Base-by-base conservation (phyloP, 2,113 vertebrate species). In the Silurus meridionalis region DNA sequence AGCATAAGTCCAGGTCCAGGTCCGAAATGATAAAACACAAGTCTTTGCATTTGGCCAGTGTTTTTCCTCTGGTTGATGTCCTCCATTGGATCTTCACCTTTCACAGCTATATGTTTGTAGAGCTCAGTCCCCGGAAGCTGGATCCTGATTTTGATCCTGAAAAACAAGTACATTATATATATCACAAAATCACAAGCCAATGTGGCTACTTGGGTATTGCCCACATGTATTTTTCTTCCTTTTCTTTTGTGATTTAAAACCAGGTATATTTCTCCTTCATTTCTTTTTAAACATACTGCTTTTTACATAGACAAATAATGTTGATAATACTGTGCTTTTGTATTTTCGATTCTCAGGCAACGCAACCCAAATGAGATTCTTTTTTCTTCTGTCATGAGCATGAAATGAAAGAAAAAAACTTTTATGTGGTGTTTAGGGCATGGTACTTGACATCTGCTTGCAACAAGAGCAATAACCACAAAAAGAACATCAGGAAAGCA, bases 11-110 rank as follows among this genome's bases (percentile, higher is more conserved):
- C 78, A 61, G 64, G 64, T 72, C 85, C 79, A 72, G 64, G 64
- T 72, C 79, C 79, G 61, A 21, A 8, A 3, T 37, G 17, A 85
- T 21, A 85, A 67, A 66, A 50, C 46, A 52, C 1, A 60, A 50
- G 77, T 72, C 21, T 86, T 19, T 72, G 64, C 28, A 72, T 74
- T 50, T 19, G 58, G 55, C n/a, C 67, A 74, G 66, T 61, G 46
- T 63, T 60, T n/a, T 50, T 86, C 64, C 69, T 85, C 52, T 74
- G 53, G 67, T n/a, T 25, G 14, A 72, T 63, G 83, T 85, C 60
- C 15, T 64, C 46, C 5, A 23, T 13, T 15, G 52, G 25, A 55
- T 78, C 46, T 85, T 11, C 60, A 66, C 46, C 8, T 28, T 84
- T 63, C 53, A 67, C 84, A 71, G 37, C 28, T 67, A 48, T 46